phyloP scores from a whole-genome alignment of 2,113 vertebrate species.

The Mellivora capensis region DNA sequence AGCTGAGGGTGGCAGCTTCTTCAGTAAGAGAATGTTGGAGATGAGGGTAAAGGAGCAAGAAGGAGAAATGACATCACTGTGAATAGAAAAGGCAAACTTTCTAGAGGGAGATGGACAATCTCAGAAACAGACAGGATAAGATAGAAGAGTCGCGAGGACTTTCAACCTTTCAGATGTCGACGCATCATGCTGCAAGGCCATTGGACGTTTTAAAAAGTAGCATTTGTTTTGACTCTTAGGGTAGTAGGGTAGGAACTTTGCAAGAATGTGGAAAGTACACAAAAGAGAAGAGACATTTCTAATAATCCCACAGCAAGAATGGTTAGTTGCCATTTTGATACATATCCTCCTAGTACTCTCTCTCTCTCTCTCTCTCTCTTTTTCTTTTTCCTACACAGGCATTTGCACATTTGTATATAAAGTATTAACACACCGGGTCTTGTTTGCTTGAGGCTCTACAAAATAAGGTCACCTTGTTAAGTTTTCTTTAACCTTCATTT shows the following conservation, averaged over 20 bases:
- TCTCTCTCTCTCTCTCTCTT: neutral
- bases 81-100: neutral
- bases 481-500: neutral
- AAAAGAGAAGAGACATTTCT: neutral
- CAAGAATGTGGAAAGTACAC: neutral
- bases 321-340: neutral
- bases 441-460: neutral
- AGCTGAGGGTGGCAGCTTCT: neutral
- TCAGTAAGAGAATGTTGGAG: neutral
- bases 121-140: neutral
- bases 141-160: neutral
- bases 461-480: neutral
- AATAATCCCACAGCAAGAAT: neutral
- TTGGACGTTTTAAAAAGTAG: neutral
- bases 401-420: neutral
- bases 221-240: neutral
- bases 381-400: neutral
- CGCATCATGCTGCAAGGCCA: neutral
- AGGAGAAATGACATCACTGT: neutral
- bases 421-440: neutral
- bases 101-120: neutral
- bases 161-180: neutral
- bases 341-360: neutral
- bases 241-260: neutral
- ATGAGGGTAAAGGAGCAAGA: neutral